These are phyloP conservation scores for Halictus quadricinctus DNA, from an alignment of 2,888 invertebrate genomes.

Conservation along the genomic window DNA sequence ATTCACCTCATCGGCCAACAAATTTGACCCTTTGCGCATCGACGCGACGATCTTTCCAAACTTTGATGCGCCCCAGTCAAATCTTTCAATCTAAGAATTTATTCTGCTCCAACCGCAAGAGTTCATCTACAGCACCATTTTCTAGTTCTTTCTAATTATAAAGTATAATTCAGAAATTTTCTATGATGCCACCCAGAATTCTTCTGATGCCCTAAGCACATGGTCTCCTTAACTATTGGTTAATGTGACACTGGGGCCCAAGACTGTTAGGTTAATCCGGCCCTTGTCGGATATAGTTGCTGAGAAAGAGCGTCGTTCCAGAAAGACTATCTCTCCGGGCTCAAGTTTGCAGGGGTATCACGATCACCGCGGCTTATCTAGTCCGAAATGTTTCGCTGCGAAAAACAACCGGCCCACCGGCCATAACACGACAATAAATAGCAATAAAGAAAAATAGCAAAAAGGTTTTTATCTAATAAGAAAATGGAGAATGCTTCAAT, in stretches of 20 bases:
- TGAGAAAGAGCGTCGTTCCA: slow-evolving; percentile 11
- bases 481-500: too few relatives aligned
- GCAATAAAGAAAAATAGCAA: too few relatives aligned
- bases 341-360: slow-evolving; percentile 23
- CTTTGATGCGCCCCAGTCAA: background rate
- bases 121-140: too few relatives aligned
- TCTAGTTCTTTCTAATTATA: too few relatives aligned
- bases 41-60: too few relatives aligned
- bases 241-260: background rate
- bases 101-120: too few relatives aligned
- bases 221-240: background rate
- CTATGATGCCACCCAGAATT: too few relatives aligned
- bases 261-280: background rate
- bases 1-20: background rate
- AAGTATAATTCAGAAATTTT: too few relatives aligned
- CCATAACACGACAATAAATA: too few relatives aligned
- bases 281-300: slow-evolving; percentile 15
- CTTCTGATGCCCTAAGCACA: too few relatives aligned
- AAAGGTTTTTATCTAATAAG: too few relatives aligned
- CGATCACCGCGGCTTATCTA: background rate
- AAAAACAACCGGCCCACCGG: background rate
- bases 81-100: background rate
- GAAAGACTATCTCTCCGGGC: background rate
- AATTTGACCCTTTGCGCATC: background rate
- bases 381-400: slow-evolving; percentile 6